Conservation (phyloP, 2,888 invertebrate species). For the Mycalesis mineus region DNA sequence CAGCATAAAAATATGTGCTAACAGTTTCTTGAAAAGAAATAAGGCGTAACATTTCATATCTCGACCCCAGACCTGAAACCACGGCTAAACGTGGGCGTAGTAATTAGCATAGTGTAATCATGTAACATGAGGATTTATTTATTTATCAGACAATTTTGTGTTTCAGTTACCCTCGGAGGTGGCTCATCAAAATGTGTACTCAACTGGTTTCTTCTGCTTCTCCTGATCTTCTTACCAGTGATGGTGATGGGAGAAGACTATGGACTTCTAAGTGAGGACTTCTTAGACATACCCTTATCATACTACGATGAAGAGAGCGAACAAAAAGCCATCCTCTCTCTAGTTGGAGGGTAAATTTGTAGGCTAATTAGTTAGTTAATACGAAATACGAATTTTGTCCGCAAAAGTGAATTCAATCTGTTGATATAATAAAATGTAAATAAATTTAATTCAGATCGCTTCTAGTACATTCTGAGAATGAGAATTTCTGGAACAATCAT, state of each 20-base stretch:
- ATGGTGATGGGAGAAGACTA: conserved; percentile 48
- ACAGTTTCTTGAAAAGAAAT: too few species aligned
- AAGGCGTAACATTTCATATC: too few species aligned
- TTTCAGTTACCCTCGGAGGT: conserved; percentile 63
- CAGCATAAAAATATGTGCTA: too few species aligned
- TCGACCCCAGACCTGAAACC: too few species aligned
- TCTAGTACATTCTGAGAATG: background rate
- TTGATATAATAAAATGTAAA: background rate
- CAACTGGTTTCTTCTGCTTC: conserved; percentile 55
- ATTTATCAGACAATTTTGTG: too few species aligned
- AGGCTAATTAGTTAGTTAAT: conserved; percentile 4
- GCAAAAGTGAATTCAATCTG: conserved; percentile 3
- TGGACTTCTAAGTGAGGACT: conserved; percentile 35
- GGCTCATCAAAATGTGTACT: conserved; percentile 43
- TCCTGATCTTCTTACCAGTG: conserved; percentile 55
- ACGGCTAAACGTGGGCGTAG: too few species aligned
- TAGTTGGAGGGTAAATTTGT: conserved; percentile 45
- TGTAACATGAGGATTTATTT: background rate
- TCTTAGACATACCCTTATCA: conserved; percentile 27
- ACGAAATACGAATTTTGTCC: conserved; percentile 17
- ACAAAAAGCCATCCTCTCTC: conserved; percentile 35
- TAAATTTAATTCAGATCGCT: background rate
- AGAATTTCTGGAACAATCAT: background rate
- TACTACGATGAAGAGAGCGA: conserved; percentile 39
- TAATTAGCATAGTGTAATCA: too few species aligned